Percentiles rank a stretch among this genome's conserved stretches.
These are phyloP conservation scores for Philaethria dido DNA, from an alignment of 2,888 invertebrate genomes.

Conservation along the genomic window DNA sequence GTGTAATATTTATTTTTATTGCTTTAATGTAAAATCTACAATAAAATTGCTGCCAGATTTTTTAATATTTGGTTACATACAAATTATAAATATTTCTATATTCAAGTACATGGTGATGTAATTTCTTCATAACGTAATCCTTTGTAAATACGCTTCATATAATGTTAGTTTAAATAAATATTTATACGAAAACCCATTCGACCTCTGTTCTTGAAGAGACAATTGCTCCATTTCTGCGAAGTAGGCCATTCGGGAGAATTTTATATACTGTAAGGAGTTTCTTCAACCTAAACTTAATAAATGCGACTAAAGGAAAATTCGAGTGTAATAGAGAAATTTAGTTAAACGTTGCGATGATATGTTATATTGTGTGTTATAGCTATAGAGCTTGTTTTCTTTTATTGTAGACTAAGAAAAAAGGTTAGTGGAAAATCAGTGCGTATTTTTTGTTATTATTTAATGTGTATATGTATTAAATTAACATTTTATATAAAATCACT, in stretches of 20 bases:
- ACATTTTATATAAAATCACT: too few species aligned
- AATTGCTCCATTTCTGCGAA: conserved; percentile 39
- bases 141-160: background rate
- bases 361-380: background rate
- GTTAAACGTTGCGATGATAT: background rate
- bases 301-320: conserved; percentile 25
- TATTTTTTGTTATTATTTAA: background rate
- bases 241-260: conserved; percentile 32
- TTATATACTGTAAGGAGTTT: conserved; percentile 33
- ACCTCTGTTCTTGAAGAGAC: conserved; percentile 40
- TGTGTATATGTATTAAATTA: background rate
- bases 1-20: too few species aligned
- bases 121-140: conserved; percentile 2
- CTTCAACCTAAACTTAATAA: conserved; percentile 28
- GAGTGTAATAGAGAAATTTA: conserved; percentile 22
- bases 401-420: background rate
- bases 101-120: background rate
- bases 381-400: background rate
- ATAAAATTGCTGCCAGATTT: background rate
- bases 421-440: background rate
- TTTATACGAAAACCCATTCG: conserved; percentile 36
- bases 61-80: background rate
- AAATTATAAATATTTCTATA: background rate
- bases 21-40: too few species aligned
- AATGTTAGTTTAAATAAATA: conserved; percentile 34